A percentile compares a stretch with the other conserved stretches of the same genome.
Conservation (phyloP, 2,797 vertebrate species). For the Trachurus trachurus region DNA sequence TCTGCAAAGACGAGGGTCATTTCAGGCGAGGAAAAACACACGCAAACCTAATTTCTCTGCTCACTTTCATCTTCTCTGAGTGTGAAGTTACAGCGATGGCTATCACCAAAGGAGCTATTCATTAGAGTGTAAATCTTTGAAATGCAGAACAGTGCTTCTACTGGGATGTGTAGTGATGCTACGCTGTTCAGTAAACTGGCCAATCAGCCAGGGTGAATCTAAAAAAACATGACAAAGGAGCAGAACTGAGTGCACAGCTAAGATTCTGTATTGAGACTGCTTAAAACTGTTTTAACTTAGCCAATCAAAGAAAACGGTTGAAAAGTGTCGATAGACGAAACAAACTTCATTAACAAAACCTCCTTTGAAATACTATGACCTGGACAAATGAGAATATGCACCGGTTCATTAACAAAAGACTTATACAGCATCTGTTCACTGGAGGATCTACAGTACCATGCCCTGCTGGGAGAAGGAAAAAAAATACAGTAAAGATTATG, state of each 20-base stretch:
- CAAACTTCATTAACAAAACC: background rate
- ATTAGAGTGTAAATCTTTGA: conserved; percentile 19
- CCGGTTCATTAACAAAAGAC: background rate
- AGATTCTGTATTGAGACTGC: background rate
- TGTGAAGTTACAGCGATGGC: conserved; percentile 26
- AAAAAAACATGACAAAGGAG: background rate
- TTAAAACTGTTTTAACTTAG: too few species aligned
- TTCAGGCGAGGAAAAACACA: conserved; percentile 15
- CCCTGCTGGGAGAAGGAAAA: background rate
- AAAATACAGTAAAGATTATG: background rate
- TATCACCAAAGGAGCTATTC: conserved; percentile 37
- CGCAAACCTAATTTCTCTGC: conserved; percentile 10
- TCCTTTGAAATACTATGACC: too few species aligned
- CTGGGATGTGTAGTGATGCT: background rate
- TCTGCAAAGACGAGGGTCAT: conserved; percentile 28
- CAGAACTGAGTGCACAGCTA: background rate
- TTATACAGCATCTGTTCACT: background rate
- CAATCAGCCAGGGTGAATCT: background rate
- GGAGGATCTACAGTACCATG: background rate
- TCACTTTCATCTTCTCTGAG: conserved; percentile 20
- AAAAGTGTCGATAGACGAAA: background rate
- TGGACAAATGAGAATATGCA: too few species aligned
- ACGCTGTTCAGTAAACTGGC: conserved; percentile 3
- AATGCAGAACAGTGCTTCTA: conserved; percentile 20
- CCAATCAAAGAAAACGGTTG: background rate